A percentile compares a stretch with the other conserved stretches of the same genome.
Conservation (phyloP, 2,888 invertebrate species). For the Cyrtodaria siliqua region DNA sequence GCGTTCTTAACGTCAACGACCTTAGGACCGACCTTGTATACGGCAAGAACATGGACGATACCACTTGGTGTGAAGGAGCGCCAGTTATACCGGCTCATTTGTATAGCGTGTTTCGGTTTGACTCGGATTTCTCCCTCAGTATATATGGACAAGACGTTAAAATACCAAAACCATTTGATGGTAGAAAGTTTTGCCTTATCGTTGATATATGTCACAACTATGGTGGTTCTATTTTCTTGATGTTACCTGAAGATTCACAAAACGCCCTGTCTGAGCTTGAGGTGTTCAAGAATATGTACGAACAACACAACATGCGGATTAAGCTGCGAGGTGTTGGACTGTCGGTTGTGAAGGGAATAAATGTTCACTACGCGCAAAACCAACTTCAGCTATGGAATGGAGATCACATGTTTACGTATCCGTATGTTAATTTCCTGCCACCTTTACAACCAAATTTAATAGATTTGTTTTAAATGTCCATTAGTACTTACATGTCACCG, state of each 20-base stretch:
- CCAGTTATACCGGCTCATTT: slow-evolving; percentile 40
- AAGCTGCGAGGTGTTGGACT: slow-evolving; percentile 47
- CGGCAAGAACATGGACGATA: slow-evolving; percentile 29
- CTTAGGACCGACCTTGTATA: slow-evolving; percentile 45
- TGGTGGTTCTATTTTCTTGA: slow-evolving; percentile 46
- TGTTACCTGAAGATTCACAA: slow-evolving; percentile 47
- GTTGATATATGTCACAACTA: slow-evolving; percentile 43
- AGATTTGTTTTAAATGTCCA: no score
- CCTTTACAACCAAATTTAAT: no score
- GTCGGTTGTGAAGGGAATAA: slow-evolving; percentile 32
- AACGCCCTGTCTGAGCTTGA: slow-evolving; percentile 19
- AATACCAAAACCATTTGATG: slow-evolving; percentile 27
- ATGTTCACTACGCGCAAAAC: slow-evolving; percentile 16
- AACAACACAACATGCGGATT: slow-evolving; percentile 14
- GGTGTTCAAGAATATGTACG: slow-evolving; percentile 27
- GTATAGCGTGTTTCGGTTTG: slow-evolving; percentile 48
- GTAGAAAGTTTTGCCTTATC: slow-evolving; percentile 49
- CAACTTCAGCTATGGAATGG: slow-evolving; percentile 10
- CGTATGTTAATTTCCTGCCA: no score
- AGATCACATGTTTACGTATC: neutral
- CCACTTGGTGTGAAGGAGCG: slow-evolving; percentile 38
- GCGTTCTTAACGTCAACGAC: slow-evolving; percentile 32
- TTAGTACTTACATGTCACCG: slow-evolving; percentile 13
- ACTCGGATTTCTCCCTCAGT: slow-evolving; percentile 25
- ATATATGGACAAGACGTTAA: slow-evolving; percentile 32